Evolutionary conservation across 2,888 invertebrate species (phyloP), one percentile per base, ranked within the genome.

Genomic region (Pogonocherus hispidulus): DNA sequence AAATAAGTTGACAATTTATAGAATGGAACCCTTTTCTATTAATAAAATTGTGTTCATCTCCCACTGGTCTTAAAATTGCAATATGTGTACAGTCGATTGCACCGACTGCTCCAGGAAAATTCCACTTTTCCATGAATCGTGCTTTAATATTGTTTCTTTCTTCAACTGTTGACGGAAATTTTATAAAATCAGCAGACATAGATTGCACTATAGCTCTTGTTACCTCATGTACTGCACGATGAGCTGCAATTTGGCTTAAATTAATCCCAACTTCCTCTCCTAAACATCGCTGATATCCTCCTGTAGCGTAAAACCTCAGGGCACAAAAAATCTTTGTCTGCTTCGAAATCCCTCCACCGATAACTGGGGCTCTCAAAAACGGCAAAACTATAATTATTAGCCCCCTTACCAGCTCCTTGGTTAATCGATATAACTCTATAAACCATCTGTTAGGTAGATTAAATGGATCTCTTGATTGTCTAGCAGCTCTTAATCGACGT

Each of bases 1-100:
- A 54, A 3, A 63, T 22, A 18, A 63, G 27, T 37, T 63, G 27
- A 27, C 27, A 8, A 14, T 44, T 44, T 16, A 44, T 4, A 6
- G 44, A 44, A 18, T 44, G 44, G 14, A 14, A 44, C 14, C 44
- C 44, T 18, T 44, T 44, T 18, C 44, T 14, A 44, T 44, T 44
- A 14, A 44, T 14, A 6, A 14, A 44, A 6, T 44, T 44, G 3
- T 44, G 44, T 16, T 44, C 16, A 14, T 44, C 44, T 14, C 5
- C 44, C 1, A 1, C 1, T 18, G 44, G 44, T 14, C 14, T 44
- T 16, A 44, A 6, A 6, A 44, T 18, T n/a, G 44, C 16, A 18
- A 44, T 16, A 5, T 16, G 44, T 3, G 16, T 14, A 2, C 6
- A 8, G 14, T 44, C 44, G 9, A 44, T 44, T 4, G 44, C 14